Base-by-base conservation (phyloP, 2,113 vertebrate species). In the Nansenia antarctica region DNA sequence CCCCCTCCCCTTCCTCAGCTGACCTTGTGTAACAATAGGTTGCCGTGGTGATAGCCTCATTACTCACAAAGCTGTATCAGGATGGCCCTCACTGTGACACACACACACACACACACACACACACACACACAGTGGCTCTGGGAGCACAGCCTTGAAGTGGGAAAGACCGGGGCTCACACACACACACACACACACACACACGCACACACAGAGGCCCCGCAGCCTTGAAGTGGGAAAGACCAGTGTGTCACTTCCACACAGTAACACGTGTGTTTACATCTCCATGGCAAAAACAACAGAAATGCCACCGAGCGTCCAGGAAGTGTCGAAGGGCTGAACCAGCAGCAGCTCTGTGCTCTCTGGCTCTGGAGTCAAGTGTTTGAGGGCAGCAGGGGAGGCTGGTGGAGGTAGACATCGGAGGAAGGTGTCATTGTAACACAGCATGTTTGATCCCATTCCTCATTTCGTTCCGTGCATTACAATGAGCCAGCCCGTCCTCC, bases 21-120 rank as follows among this genome's bases (percentile, higher is more conserved):
- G 65, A 45, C 39, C 67, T 57, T 57, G 3, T 62, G 29, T 74
- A 83, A 89, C 84, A 86, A 85, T 76, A 37, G 73, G 81, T 26
- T 78, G 11, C 83, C 82, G 84, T 85, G 85, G 81, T 14, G 29
- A 86, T 59, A 68, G 75, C 76, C 86, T 79, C 55, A 18, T 83
- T 80, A 66, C 65, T 72, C 77, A 70, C 65, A 75, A 76, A 70
- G 65, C 67, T 74, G 45, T 76, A 53, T 74, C 58, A 1, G 24
- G 18, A 26, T 32, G 8, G 15, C 35, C 39, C 37, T 2, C 42
- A 45, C 2, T 45, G 42, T 47, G 26, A 30, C 58, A 22, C 18
- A 27, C 15, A 3, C 62, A 30, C 37, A 35, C 77, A 31, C 35
- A 76, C 37, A 31, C 64, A 67, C 47, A 47, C n/a, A 62, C 59